A percentile compares a stretch with the other conserved stretches of the same genome.
Evolutionary conservation across 2,797 vertebrate species (phyloP).

Genomic region (Sciaenops ocellatus): DNA sequence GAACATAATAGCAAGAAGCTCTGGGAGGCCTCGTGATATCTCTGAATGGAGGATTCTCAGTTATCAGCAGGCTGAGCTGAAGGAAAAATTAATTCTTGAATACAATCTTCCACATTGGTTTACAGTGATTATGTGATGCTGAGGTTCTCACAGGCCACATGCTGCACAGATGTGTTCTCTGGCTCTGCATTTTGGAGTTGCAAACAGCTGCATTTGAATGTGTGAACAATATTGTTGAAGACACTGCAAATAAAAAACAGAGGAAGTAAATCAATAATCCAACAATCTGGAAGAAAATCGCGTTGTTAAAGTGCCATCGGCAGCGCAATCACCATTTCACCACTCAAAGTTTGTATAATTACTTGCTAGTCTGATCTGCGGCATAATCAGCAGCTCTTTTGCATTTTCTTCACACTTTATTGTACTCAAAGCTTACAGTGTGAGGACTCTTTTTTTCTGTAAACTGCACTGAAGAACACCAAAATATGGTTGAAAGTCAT

Average conservation of each 20-base stretch:
- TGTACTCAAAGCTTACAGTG: neutral
- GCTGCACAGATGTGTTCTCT: neutral
- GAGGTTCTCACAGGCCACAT: neutral
- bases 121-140: neutral
- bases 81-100: neutral
- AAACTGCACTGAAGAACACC: neutral
- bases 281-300: neutral
- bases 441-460: neutral
- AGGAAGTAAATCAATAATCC: neutral
- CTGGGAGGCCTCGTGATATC: slow-evolving; percentile 1
- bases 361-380: neutral
- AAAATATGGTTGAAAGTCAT: neutral
- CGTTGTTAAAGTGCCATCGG: neutral
- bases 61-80: neutral
- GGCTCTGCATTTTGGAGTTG: neutral
- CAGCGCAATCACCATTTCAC: neutral
- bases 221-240: neutral
- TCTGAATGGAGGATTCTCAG: slow-evolving; percentile 18
- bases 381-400: neutral
- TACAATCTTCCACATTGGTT: neutral
- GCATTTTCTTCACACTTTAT: too few relatives aligned
- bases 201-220: neutral
- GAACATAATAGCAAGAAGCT: slow-evolving; percentile 32
- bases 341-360: neutral
- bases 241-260: neutral